Base-by-base conservation (phyloP, 2,888 invertebrate species). In the Harpalus rufipes region DNA sequence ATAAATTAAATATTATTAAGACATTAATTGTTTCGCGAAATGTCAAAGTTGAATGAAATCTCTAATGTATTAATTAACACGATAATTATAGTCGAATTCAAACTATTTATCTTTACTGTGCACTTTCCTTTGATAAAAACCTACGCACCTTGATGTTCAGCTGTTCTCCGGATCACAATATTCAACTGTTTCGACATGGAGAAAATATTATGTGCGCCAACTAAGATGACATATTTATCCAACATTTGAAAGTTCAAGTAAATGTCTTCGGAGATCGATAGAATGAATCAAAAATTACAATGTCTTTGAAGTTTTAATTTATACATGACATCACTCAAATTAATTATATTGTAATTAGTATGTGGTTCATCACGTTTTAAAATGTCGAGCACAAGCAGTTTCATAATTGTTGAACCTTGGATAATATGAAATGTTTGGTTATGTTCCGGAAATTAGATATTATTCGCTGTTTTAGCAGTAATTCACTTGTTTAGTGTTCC, bases 221-320 rank as follows among this genome's bases (percentile, higher is more conserved):
- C 68, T 68, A 32, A 68, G 68, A 68, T 32, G 68, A 32, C 39
- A 68, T 39, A 39, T 68, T 39, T 63, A 63, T 63, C 25, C 63
- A 63, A 63, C 68, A 68, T 68, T 68, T 68, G 68, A 68, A 68
- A 68, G 68, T 68, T 39, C 32, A 32, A 68, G 39, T 68, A 68
- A 14, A 68, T 68, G 68, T 68, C 39, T 39, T 68, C n/a, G 32
- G 5, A 32, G 68, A 68, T 68, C n/a, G 68, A 68, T 39, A 63
- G 25, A 21, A 8, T 25, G 7, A 21, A 63, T 18, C 59, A 63
- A 63, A 63, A 25, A 63, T 63, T 63, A 25, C 18, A 61, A 61
- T 61, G 61, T 61, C 21, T 63, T 18, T 8, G 2, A 51, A 51
- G 44, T 61, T 61, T 18, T 18, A 7, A 25, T 25, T 63, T 18